Evolutionary conservation across 2,888 invertebrate genomes (phyloP).

Genomic region (Netelia inedita): DNA sequence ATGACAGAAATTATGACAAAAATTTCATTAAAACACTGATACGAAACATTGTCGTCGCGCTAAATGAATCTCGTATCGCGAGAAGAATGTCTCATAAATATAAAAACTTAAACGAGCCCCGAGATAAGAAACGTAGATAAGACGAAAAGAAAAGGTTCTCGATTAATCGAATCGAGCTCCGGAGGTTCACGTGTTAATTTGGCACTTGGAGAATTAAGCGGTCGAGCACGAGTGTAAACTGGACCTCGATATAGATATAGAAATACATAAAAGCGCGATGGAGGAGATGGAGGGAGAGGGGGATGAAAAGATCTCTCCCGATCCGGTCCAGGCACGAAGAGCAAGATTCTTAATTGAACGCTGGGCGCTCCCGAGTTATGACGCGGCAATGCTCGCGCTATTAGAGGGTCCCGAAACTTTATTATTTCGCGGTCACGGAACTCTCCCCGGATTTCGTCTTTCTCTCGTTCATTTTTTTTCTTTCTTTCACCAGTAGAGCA

Average conservation of each 20-base stretch:
- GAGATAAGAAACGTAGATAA: constrained; percentile 15
- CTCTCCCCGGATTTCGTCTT: background rate
- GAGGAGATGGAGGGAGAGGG: constrained; percentile 39
- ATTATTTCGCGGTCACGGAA: constrained; percentile 53
- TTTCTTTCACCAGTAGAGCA: constrained; percentile 33
- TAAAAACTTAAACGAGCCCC: constrained; percentile 44
- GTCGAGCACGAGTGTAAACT: constrained; percentile 17
- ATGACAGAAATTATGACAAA: background rate
- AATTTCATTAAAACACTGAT: background rate
- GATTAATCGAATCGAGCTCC: constrained; percentile 47
- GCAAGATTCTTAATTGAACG: constrained; percentile 65
- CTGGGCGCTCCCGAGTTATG: constrained; percentile 52
- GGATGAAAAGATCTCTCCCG: constrained; percentile 57
- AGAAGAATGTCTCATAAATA: constrained; percentile 26
- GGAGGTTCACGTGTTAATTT: constrained; percentile 45
- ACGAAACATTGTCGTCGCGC: background rate
- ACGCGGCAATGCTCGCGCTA: constrained; percentile 32
- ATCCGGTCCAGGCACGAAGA: constrained; percentile 42
- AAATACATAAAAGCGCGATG: constrained; percentile 41
- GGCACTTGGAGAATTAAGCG: constrained; percentile 50
- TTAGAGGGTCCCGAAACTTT: constrained; percentile 58
- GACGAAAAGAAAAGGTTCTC: constrained; percentile 6
- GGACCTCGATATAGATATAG: constrained; percentile 12
- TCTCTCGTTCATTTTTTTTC: background rate
- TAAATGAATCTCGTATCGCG: background rate